These are phyloP conservation scores for Ceratina australensis DNA, from an alignment of 1,140 invertebrate species.

Conservation along the genomic window DNA sequence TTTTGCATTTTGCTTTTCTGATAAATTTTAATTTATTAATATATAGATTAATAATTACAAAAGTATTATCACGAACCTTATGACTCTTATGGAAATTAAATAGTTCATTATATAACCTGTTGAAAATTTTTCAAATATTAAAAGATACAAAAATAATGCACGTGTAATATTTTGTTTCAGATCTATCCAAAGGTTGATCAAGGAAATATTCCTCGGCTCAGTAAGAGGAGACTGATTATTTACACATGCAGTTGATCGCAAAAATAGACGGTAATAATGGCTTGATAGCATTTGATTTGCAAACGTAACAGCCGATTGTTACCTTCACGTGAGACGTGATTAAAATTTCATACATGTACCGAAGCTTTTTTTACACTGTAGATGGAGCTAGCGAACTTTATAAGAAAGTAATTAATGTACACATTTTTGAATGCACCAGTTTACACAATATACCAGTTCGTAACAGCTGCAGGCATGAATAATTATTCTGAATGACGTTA, in stretches of 20 bases:
- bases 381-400: neutral
- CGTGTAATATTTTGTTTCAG: conserved; percentile 37
- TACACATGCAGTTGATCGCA: neutral
- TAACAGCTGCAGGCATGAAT: neutral
- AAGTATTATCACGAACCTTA: too few relatives aligned
- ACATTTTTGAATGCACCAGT: neutral
- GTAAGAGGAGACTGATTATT: neutral
- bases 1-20: too few relatives aligned
- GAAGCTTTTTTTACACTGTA: neutral
- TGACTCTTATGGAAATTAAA: too few relatives aligned
- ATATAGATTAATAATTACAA: too few relatives aligned
- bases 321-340: too few relatives aligned
- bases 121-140: too few relatives aligned
- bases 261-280: neutral
- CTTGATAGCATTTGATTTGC: neutral
- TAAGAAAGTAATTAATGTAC: neutral
- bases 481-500: neutral
- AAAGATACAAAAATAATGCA: too few relatives aligned
- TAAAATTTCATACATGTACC: neutral
- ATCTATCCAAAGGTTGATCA: neutral
- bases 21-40: too few relatives aligned
- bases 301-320: neutral
- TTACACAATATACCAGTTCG: conserved; percentile 6
- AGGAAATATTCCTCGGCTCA: neutral
- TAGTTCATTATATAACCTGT: too few relatives aligned